Evolutionary conservation across 2,797 vertebrate species (phyloP), one percentile per base, ranked within the genome.

Genomic region (Anguilla megastoma): DNA sequence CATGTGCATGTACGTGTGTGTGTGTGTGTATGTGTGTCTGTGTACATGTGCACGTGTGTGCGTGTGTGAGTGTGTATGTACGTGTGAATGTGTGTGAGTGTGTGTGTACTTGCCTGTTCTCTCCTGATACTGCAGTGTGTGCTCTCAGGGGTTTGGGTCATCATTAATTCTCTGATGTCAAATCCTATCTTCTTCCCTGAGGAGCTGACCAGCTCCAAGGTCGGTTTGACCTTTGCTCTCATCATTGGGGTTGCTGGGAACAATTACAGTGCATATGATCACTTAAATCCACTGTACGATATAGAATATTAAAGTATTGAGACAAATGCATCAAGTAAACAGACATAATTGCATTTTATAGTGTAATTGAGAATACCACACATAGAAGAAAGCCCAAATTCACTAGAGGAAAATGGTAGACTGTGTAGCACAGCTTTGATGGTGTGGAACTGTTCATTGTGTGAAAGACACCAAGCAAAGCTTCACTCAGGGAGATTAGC

Each of bases 131-230:
- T 82, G 33, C 86, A 45, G 27, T 90, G 60, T 56, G 76, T 36
- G 86, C 66, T 87, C 33, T 76, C 85, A 84, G 88, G 86, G 52
- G 88, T 91, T 89, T 92, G 93, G 88, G 90, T 18, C 9, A 66
- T 90, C 79, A 86, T 92, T 56, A 86, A 86, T 18, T 92, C 90
- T 90, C 84, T 91, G 3, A 89, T 76, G 88, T 60, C 69, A 84
- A 79, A 48, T 69, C 90, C 89, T 33, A 56, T 90, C 86, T 91
- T 91, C 85, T 48, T 95, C 90, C 94, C 94, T 88, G 91, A 56
- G 88, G 96, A 96, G 74, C 86, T 94, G 41, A 91, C 92, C 94
- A 96, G 95, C 92, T 97, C 92, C 91, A 97, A 92, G 86, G 96
- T 94, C 66, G 94, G 92, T 91, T 97, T 98, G 90, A 90, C 86